Evolutionary conservation across 2,113 vertebrate species (phyloP).

Genomic region (Gila orcuttii): DNA sequence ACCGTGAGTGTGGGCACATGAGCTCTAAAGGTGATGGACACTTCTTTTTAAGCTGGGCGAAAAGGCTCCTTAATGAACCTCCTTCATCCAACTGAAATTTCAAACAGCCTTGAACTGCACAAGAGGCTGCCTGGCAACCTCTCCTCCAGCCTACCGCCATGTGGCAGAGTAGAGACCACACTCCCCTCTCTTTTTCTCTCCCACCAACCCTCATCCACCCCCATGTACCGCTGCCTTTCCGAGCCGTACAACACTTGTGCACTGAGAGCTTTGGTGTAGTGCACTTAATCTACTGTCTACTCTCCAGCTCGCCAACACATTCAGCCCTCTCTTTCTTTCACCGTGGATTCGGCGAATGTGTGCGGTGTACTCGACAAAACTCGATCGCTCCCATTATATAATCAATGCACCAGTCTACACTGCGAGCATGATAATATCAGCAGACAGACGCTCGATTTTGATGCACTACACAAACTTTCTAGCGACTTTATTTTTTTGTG

Average conservation of each 20-base stretch:
- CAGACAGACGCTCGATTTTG: not conserved
- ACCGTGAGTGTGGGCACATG: slow-evolving; percentile 38
- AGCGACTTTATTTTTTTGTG: not conserved
- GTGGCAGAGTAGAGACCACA: slow-evolving; percentile 52
- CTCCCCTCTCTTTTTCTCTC: slow-evolving; percentile 23
- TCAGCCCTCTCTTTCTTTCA: slow-evolving; percentile 16
- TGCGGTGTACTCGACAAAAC: not conserved
- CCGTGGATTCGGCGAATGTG: not conserved
- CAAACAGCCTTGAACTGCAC: slow-evolving; percentile 68
- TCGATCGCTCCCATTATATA: slow-evolving; percentile 6
- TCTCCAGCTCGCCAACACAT: slow-evolving; percentile 6
- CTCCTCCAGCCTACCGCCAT: slow-evolving; percentile 51
- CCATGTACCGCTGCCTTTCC: not conserved
- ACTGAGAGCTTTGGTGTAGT: slow-evolving; percentile 25
- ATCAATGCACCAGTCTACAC: slow-evolving; percentile 6
- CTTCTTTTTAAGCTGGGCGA: slow-evolving; percentile 50
- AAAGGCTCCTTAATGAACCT: slow-evolving; percentile 66
- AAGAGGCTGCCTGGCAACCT: slow-evolving; percentile 58
- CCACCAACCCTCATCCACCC: slow-evolving; percentile 9
- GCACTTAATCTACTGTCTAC: slow-evolving; percentile 27
- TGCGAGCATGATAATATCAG: not conserved
- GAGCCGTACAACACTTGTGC: not conserved
- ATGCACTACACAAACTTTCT: not conserved
- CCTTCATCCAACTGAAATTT: slow-evolving; percentile 61
- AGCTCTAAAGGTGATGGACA: slow-evolving; percentile 51